These are phyloP conservation scores for Lophura nycthemera DNA, from an alignment of 2,113 vertebrate genomes.

Conservation along the genomic window DNA sequence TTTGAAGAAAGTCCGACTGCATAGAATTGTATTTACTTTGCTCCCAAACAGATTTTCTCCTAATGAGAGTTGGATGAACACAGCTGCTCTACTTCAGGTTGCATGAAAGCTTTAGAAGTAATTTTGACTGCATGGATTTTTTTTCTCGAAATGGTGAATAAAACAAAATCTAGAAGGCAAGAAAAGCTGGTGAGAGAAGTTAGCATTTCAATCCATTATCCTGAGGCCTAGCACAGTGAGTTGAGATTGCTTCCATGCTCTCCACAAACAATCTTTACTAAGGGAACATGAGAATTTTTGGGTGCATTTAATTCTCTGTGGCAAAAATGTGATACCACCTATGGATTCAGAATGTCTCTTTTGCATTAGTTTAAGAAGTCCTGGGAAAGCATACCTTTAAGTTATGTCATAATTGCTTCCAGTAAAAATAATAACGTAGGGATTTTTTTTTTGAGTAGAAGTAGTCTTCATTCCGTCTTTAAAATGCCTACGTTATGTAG, in stretches of 20 bases:
- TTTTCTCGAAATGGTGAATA: not conserved
- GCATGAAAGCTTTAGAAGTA: not conserved
- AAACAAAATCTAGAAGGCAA: not conserved
- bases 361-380: not conserved
- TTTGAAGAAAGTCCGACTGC: not conserved
- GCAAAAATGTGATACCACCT: not conserved
- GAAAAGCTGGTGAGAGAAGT: not conserved
- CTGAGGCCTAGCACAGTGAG: not conserved
- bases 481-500: not conserved
- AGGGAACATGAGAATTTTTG: not conserved
- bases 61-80: not conserved
- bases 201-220: not conserved
- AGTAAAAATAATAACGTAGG: not conserved
- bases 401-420: not conserved
- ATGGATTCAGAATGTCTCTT: not conserved
- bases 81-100: not conserved
- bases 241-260: not conserved
- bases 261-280: not conserved
- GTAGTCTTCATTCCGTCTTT: not conserved
- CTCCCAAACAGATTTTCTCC: not conserved
- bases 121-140: not conserved
- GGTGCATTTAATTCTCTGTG: not conserved
- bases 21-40: not conserved
- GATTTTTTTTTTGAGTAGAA: not conserved
- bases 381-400: not conserved